These are phyloP conservation scores for Craterocephalus amniculus DNA, from an alignment of 2,797 vertebrate genomes.

Conservation along the genomic window DNA sequence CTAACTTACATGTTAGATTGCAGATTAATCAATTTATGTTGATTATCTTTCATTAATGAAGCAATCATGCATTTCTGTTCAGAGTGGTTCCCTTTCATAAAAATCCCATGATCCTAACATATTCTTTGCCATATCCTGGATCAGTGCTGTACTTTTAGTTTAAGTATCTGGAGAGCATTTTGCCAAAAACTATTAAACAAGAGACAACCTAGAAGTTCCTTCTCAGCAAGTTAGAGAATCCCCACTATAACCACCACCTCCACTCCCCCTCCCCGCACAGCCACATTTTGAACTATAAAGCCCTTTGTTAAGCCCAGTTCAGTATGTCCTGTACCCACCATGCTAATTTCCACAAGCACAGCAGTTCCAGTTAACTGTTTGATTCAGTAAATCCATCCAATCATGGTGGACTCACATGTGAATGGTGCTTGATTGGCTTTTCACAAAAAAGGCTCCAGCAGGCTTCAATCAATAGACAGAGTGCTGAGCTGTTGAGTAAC, in stretches of 20 bases:
- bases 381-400: conserved; percentile 58
- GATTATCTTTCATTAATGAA: no score
- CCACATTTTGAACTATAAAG: conserved; percentile 38
- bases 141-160: no score
- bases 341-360: conserved; percentile 51
- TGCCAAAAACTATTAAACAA: no score
- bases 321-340: conserved; percentile 10
- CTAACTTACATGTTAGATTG: no score
- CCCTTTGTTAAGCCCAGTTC: conserved; percentile 30
- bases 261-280: background rate
- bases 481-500: conserved; percentile 70
- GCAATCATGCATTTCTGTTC: no score
- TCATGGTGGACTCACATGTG: conserved; percentile 53
- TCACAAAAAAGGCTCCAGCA: conserved; percentile 64
- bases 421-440: conserved; percentile 64
- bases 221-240: conserved; percentile 22
- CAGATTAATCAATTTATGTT: no score
- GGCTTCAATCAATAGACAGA: conserved; percentile 63
- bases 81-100: no score
- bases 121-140: no score
- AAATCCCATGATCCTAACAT: no score
- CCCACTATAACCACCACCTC: no score
- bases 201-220: no score
- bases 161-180: no score
- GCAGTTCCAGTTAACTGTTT: conserved; percentile 43